These are phyloP conservation scores for Caenorhabditis elegans DNA, from an alignment of 1,140 invertebrate species.

Conservation along the genomic window WBcel235 BX284605.5:13182001-13182500, in stretches of 20 bases:
- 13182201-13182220: neutral
- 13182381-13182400: neutral
- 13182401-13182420: too few relatives aligned
- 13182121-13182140: neutral
- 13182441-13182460: neutral
- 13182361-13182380: neutral
- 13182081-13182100: neutral
- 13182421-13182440: neutral
- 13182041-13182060: too few relatives aligned
- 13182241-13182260: neutral
- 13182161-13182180: neutral
- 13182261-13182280: neutral
- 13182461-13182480: neutral
- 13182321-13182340: neutral
- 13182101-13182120: neutral
- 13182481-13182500: neutral
- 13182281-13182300: neutral
- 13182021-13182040: too few relatives aligned
- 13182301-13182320: neutral
- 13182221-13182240: neutral
- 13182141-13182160: neutral
- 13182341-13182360: neutral
- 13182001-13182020: too few relatives aligned
- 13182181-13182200: too few relatives aligned
- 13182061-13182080: neutral